Evolutionary conservation across 2,113 vertebrate species (phyloP), one percentile per base, ranked within the genome.

Genomic region (Otolemur garnettii): DNA sequence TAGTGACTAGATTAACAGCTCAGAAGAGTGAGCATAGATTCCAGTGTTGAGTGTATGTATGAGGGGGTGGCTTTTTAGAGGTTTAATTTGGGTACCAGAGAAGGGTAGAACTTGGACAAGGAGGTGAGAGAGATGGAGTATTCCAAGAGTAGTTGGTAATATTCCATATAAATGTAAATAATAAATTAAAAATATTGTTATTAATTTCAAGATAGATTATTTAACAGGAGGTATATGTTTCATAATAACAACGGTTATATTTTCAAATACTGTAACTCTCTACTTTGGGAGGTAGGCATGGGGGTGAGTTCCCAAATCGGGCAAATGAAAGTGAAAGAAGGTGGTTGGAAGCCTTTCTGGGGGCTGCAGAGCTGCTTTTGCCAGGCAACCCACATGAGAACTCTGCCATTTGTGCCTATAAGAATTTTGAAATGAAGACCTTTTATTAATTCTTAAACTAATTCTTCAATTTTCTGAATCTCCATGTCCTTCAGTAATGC

Each of bases 171-270:
- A 35, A 82, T 82, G 42, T 24, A 83, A 92, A 55, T 69, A 59
- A 81, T 85, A 64, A 35, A 53, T 81, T 55, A 21, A 55, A 84
- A 87, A 90, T 59, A 7, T 45, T 71, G 30, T n/a, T 69, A 50
- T 64, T 91, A 53, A 94, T 84, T 90, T 96, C 17, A 96, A 83
- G 62, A n/a, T 35, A 81, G 86, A 68, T 14, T 45, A 69, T 38
- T 66, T 75, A 88, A 30, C 55, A 30, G 50, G 91, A 72, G 24
- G 12, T 88, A 26, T 57, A 14, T 80, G 33, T 75, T 79, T 88
- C 83, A 55, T 55, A 80, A 66, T 71, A 60, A 82, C 33, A 13
- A 50, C 53, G 22, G 59, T 42, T 72, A 2, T 69, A 62, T 90
- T 75, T 80, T 59, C 60, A 84, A 60, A 62, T 2, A 26, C 14